Percentiles rank a stretch among this genome's conserved stretches.
These are phyloP conservation scores for Agrochola lota DNA, from an alignment of 2,888 invertebrate genomes.

Conservation along the genomic window DNA sequence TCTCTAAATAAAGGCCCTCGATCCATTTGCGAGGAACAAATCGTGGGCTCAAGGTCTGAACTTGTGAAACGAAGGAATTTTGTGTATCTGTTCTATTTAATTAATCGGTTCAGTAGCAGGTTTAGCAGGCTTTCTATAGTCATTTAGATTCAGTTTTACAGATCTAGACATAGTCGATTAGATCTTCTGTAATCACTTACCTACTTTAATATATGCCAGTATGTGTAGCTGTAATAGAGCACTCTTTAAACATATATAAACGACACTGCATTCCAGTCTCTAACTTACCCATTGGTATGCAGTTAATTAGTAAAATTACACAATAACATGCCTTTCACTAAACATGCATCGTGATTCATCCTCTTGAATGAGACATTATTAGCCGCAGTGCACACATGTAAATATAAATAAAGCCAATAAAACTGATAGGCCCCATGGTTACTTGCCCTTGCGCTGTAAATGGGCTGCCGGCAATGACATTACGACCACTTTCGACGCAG, in stretches of 20 bases:
- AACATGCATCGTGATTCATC: constrained; percentile 55
- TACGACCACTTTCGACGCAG: constrained; percentile 77
- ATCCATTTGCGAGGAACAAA: constrained; percentile 53
- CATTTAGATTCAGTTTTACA: not conserved
- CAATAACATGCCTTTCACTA: constrained; percentile 48
- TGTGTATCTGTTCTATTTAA: constrained; percentile 9
- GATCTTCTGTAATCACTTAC: not conserved
- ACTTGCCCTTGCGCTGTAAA: constrained; percentile 75
- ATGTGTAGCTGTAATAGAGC: not conserved
- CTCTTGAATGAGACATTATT: constrained; percentile 62
- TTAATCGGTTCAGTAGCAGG: not conserved
- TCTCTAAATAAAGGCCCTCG: constrained; percentile 47
- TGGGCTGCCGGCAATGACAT: constrained; percentile 76
- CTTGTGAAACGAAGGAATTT: constrained; percentile 14
- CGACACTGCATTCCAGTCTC: constrained; percentile 11
- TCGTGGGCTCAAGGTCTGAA: constrained; percentile 4
- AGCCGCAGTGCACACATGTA: constrained; percentile 61
- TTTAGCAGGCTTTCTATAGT: not conserved
- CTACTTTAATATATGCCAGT: not conserved
- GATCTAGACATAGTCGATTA: not conserved
- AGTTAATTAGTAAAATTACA: constrained; percentile 49
- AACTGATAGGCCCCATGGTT: constrained; percentile 62
- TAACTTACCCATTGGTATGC: constrained; percentile 34
- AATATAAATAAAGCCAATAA: constrained; percentile 69
- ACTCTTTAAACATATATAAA: constrained; percentile 13